Evolutionary conservation across 2,797 vertebrate genomes (phyloP).

Genomic region (Hydrophis major): DNA sequence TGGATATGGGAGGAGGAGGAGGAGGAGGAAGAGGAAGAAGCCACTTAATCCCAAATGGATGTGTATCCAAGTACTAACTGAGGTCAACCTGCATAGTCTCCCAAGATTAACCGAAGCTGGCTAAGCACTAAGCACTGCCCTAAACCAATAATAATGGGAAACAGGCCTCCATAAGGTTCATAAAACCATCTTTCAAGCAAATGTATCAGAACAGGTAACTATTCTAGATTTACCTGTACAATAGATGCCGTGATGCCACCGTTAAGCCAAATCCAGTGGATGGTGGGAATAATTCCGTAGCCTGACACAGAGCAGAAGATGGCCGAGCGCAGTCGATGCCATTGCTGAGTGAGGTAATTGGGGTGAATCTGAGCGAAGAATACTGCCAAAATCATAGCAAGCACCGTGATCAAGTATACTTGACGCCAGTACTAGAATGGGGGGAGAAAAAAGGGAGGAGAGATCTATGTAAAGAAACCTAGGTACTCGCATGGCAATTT

Average conservation of each 20-base stretch:
- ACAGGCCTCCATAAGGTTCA: neutral
- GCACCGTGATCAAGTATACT: constrained; percentile 90
- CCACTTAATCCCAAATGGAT: too few species aligned
- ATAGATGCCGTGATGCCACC: constrained; percentile 84
- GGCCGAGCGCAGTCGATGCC: constrained; percentile 86
- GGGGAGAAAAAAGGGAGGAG: neutral
- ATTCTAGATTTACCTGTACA: constrained; percentile 80
- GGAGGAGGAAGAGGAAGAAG: too few species aligned
- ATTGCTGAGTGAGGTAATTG: constrained; percentile 90
- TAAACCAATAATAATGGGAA: neutral
- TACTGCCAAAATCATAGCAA: constrained; percentile 91
- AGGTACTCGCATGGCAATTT: neutral
- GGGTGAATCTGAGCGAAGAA: constrained; percentile 97
- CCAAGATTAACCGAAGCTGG: neutral
- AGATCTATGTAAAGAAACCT: neutral
- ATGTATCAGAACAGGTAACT: neutral
- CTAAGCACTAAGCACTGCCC: neutral
- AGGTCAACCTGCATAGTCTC: neutral
- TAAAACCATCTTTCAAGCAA: neutral
- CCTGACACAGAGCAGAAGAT: constrained; percentile 89
- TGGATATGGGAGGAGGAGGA: too few species aligned
- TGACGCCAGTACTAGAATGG: constrained; percentile 90
- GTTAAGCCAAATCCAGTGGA: constrained; percentile 93
- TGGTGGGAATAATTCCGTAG: constrained; percentile 87
- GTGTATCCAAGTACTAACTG: neutral